These are phyloP conservation scores for Seriola dumerili DNA, from an alignment of 2,113 vertebrate species.

Conservation along the genomic window DNA sequence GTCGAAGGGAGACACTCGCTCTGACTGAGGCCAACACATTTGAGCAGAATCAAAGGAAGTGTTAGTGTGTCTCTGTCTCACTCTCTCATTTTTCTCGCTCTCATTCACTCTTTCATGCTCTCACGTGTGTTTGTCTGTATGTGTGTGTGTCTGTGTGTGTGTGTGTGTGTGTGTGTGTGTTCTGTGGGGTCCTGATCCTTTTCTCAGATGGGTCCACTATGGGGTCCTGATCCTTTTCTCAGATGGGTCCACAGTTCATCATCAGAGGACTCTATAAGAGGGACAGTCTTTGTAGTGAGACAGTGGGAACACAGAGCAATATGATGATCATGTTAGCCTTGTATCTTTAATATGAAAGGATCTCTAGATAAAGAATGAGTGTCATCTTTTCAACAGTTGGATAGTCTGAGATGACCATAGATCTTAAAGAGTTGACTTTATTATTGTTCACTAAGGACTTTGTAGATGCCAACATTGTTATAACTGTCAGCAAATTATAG, in stretches of 20 bases:
- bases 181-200: conserved; percentile 38
- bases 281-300: conserved; percentile 24
- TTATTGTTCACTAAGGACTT: background rate
- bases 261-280: conserved; percentile 19
- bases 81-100: conserved; percentile 63
- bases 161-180: conserved; percentile 2
- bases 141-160: conserved; percentile 2
- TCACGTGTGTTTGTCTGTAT: conserved; percentile 44
- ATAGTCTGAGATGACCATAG: background rate
- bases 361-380: background rate
- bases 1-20: conserved; percentile 59
- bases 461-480: background rate
- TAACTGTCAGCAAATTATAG: background rate
- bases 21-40: conserved; percentile 67
- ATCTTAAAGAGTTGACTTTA: too few relatives aligned
- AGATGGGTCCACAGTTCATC: conserved; percentile 14
- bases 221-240: conserved; percentile 32
- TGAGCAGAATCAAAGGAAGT: conserved; percentile 71
- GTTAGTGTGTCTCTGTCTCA: conserved; percentile 66
- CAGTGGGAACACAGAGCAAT: conserved; percentile 22
- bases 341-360: background rate
- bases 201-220: conserved; percentile 7
- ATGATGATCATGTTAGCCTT: conserved; percentile 24
- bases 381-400: background rate
- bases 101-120: conserved; percentile 64